Conservation (phyloP, 2,113 vertebrate genomes). For the Mixornis gularis region DNA sequence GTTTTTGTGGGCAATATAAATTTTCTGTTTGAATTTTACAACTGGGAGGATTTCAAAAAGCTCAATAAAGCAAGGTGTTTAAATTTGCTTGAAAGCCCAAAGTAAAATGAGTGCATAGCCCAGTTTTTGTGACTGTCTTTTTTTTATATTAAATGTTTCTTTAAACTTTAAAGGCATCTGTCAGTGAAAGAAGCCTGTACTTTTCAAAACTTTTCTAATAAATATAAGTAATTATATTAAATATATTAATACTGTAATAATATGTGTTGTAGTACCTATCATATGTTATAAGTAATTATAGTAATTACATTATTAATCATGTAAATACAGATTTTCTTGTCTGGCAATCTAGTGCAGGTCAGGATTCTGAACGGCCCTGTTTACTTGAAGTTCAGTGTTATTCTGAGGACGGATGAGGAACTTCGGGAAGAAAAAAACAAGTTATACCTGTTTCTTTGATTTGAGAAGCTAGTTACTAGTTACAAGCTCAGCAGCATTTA, state of each 20-base stretch:
- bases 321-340: background rate
- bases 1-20: background rate
- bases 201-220: background rate
- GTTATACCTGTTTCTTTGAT: background rate
- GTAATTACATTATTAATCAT: conserved; percentile 21
- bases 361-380: background rate
- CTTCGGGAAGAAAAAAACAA: background rate
- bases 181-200: background rate
- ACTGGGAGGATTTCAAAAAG: background rate
- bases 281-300: background rate
- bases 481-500: background rate
- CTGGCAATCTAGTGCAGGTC: background rate
- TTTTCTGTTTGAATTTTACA: background rate
- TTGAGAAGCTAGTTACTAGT: background rate
- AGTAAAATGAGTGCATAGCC: background rate
- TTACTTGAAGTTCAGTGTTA: background rate
- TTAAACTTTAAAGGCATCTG: background rate
- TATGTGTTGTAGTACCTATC: background rate
- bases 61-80: background rate
- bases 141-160: background rate
- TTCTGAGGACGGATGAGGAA: background rate
- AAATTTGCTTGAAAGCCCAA: background rate
- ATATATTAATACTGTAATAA: background rate
- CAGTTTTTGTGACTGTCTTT: background rate
- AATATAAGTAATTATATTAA: background rate